Evolutionary conservation across 2,888 invertebrate species (phyloP).

Genomic region (Parnassius smintheus): DNA sequence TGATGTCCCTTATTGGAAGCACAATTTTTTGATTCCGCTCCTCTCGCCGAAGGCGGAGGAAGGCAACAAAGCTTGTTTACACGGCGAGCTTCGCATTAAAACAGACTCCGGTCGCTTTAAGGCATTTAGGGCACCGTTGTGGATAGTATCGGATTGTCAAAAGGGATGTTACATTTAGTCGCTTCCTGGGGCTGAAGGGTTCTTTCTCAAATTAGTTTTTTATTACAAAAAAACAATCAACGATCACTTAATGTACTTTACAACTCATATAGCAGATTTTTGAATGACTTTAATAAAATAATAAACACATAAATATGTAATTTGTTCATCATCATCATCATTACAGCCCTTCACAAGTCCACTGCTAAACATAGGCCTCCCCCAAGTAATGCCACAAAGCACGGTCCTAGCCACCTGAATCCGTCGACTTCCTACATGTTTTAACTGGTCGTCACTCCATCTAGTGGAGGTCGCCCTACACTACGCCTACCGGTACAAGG

Average conservation of each 20-base stretch:
- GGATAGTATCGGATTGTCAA: slow-evolving; percentile 47
- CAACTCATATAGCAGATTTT: too few species aligned
- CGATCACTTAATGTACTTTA: not conserved
- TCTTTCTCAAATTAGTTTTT: slow-evolving; percentile 9
- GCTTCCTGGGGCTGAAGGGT: slow-evolving; percentile 21
- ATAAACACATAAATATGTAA: too few species aligned
- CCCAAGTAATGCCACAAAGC: too few species aligned
- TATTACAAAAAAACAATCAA: slow-evolving; percentile 1
- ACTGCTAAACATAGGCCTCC: too few species aligned
- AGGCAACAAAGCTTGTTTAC: slow-evolving; percentile 72
- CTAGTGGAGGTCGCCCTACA: too few species aligned
- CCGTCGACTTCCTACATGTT: too few species aligned
- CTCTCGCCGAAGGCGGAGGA: slow-evolving; percentile 49
- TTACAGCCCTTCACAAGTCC: too few species aligned
- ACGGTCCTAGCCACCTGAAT: too few species aligned
- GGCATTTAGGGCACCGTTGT: slow-evolving; percentile 57
- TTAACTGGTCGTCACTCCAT: too few species aligned
- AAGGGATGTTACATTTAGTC: slow-evolving; percentile 37
- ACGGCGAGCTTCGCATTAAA: slow-evolving; percentile 61
- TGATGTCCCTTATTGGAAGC: slow-evolving; percentile 86
- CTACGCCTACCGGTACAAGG: too few species aligned
- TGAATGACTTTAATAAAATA: too few species aligned
- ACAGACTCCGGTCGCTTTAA: slow-evolving; percentile 59
- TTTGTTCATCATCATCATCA: too few species aligned
- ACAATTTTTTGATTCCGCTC: slow-evolving; percentile 83